Base-by-base conservation (phyloP, 92 coral and sea anemone species). In the Epizoanthus illoricatus region DNA sequence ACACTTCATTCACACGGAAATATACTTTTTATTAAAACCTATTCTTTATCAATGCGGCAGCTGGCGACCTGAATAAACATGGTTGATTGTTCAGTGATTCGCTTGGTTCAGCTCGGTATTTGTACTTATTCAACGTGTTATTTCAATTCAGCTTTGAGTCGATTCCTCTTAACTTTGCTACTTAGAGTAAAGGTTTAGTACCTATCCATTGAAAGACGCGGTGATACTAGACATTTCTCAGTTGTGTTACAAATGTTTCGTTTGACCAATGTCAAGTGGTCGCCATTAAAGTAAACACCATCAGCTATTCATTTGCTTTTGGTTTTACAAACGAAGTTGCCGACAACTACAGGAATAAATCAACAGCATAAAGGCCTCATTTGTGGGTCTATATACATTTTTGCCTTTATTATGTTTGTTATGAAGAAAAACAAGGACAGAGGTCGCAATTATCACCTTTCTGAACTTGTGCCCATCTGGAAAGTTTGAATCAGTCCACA, bases 281-380 rank as follows among this genome's bases (percentile, higher is more conserved):
- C 60, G 42, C 59, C 45, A 41, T 8, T 47, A 41, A 78, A 63
- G 82, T 60, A 78, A 78, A 78, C 82, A 78, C 56, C 16, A 45
- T 64, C 82, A 64, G 41, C 71, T 78, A 78, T 78, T 78, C 82
- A 78, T 78, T 78, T 78, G 71, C 82, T 78, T 78, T 78, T 78
- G 71, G 61, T 63, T 78, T 45, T 78, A 78, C 82, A 78, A 78
- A 78, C 82, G 82, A 63, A 10, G 47, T 78, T 78, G 82, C 82
- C 82, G 82, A 78, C 82, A 78, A 78, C 82, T 63, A 70, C 82
- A 43, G 71, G 56, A 64, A 62, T 78, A 78, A 62, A 78, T 78
- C 82, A 63, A 78, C 82, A 76, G 45, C 56, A 63, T 78, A 62
- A 78, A 41, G 54, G 57, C 39, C 24, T 19, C 58, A 64, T 78